Percentiles rank a stretch among this genome's conserved stretches.
Evolutionary conservation across 2,797 vertebrate genomes (phyloP).

Genomic region (Rhinophrynus dorsalis): DNA sequence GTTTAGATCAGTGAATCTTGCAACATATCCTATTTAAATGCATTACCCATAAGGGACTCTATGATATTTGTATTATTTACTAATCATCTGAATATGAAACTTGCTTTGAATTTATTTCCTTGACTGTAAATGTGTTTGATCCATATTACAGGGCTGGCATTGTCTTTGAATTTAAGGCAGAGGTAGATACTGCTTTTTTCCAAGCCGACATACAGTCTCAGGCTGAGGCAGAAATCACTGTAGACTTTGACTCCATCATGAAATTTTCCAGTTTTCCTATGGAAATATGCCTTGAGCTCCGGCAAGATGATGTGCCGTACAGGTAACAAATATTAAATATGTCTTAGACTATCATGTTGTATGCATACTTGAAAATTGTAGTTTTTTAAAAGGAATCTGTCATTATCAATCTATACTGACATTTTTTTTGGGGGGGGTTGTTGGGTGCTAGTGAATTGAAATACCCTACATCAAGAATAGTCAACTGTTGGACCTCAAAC

Average conservation of each 20-base stretch:
- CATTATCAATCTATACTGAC: too few species aligned
- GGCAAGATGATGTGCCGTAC: conserved; percentile 50
- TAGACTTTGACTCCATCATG: conserved; percentile 52
- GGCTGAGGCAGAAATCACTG: conserved; percentile 48
- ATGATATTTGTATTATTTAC: too few species aligned
- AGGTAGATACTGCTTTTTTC: conserved; percentile 57
- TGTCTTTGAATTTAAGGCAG: conserved; percentile 55
- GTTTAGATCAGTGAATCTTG: too few species aligned
- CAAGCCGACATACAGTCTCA: conserved; percentile 55
- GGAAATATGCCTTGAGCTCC: conserved; percentile 61
- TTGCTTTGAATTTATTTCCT: background rate
- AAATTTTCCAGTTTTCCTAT: conserved; percentile 47
- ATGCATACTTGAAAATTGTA: background rate
- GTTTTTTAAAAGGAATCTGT: too few species aligned
- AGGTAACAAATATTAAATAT: conserved; percentile 53
- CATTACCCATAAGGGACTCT: too few species aligned
- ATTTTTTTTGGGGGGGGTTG: too few species aligned
- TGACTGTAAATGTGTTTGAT: accelerated
- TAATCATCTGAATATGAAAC: too few species aligned
- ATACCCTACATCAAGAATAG: too few species aligned
- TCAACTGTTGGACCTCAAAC: too few species aligned
- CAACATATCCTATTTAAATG: too few species aligned
- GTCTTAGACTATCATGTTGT: background rate
- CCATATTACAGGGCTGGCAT: conserved; percentile 53
- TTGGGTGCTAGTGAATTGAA: too few species aligned